phyloP scores from a whole-genome alignment of 2,888 invertebrate species.

The Cephus rjabovi region DNA sequence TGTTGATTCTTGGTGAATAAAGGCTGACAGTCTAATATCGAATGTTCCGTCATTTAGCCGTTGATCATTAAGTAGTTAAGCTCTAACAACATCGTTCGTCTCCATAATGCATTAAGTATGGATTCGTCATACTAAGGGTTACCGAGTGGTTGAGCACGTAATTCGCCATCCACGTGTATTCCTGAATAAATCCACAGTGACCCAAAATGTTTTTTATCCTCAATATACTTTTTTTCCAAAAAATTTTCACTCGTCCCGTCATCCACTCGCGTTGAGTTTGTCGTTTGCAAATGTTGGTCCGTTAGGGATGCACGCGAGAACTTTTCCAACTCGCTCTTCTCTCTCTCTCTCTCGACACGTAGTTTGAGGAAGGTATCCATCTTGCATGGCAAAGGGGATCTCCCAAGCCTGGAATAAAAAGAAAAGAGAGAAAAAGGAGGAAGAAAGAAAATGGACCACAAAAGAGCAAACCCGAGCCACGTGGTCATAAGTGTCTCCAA shows the following conservation, averaged over 20 bases:
- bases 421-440: neutral
- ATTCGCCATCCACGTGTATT: neutral
- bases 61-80: neutral
- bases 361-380: neutral
- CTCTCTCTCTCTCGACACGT: neutral
- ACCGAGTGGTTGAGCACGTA: neutral
- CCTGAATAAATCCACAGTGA: neutral
- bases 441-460: constrained; percentile 14
- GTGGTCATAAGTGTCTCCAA: constrained; percentile 50
- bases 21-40: neutral
- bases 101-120: neutral
- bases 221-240: neutral
- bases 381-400: neutral
- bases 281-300: neutral
- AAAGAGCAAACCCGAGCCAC: constrained; percentile 29
- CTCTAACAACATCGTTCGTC: neutral
- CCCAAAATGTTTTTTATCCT: neutral
- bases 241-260: neutral
- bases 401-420: neutral
- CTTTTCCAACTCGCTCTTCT: neutral
- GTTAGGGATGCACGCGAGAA: neutral
- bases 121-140: neutral
- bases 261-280: neutral
- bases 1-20: neutral
- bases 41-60: neutral